Evolutionary conservation across 2,888 invertebrate species (phyloP).

Genomic region (Andrena trimmerana): DNA sequence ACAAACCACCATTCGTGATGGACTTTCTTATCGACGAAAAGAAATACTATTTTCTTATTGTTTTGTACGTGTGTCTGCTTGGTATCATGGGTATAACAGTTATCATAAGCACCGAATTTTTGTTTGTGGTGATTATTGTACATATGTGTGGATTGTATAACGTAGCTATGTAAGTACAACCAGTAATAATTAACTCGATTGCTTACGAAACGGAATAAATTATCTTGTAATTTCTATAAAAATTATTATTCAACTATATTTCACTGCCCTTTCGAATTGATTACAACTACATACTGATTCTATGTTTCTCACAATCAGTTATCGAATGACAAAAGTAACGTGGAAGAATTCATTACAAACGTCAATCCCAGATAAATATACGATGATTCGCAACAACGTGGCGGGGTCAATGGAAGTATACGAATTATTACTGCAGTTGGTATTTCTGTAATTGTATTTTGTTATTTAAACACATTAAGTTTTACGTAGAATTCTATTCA

Average conservation of each 20-base stretch:
- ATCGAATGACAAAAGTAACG: background rate
- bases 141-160: constrained; percentile 2
- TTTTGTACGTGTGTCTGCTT: background rate
- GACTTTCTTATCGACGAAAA: background rate
- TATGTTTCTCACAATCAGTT: background rate
- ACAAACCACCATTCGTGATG: background rate
- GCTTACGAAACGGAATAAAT: too few relatives aligned
- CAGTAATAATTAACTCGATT: background rate
- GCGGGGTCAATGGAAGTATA: constrained; percentile 1
- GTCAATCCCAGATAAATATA: background rate
- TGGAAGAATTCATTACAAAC: background rate
- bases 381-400: background rate
- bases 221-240: too few relatives aligned
- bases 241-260: background rate
- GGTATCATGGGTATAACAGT: background rate
- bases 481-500: too few relatives aligned
- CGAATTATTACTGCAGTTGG: background rate
- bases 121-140: background rate
- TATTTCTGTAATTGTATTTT: background rate
- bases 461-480: too few relatives aligned
- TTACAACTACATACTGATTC: background rate
- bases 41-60: background rate
- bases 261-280: background rate
- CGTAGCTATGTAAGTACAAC: background rate
- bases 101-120: background rate